These are phyloP conservation scores for Keiferia lycopersicella DNA, from an alignment of 2,888 invertebrate species.

Conservation along the genomic window DNA sequence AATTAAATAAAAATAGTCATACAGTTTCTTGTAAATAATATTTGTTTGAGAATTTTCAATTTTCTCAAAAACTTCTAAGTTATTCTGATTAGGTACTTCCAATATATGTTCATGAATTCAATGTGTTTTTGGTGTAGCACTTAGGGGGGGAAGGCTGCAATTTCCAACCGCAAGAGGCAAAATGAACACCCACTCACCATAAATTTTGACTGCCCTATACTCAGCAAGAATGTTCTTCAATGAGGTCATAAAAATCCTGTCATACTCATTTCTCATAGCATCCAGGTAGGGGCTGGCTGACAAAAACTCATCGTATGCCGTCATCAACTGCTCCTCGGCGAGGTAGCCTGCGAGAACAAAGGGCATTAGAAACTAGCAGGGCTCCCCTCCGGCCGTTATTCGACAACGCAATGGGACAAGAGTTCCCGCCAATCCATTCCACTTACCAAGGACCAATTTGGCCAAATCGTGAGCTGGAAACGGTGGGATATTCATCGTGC, in stretches of 20 bases:
- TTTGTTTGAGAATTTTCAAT: no score
- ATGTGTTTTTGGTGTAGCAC: no score
- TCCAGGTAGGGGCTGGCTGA: conserved; percentile 74
- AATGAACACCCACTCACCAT: conserved; percentile 59
- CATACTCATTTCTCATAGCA: conserved; percentile 70
- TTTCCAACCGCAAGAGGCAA: no score
- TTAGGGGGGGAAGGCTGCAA: no score
- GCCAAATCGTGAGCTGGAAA: conserved; percentile 74
- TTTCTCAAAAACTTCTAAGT: no score
- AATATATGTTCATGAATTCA: no score
- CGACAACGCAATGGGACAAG: conserved; percentile 21
- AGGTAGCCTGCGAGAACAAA: conserved; percentile 63
- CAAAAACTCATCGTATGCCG: conserved; percentile 75
- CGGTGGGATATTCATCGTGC: conserved; percentile 63
- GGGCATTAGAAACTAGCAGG: conserved; percentile 8
- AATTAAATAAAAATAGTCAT: conserved; percentile 38
- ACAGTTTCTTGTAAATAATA: no score
- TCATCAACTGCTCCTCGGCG: conserved; percentile 75
- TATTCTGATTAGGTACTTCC: no score
- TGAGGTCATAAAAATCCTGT: conserved; percentile 75
- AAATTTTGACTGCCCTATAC: conserved; percentile 74
- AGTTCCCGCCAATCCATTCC: conserved; percentile 69
- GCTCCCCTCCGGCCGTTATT: conserved; percentile 37
- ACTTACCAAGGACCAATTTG: conserved; percentile 72
- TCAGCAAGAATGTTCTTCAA: conserved; percentile 72